phyloP scores from a whole-genome alignment of 37 sponge, comb jelly and placozoan species.

The Ianthella basta region DNA sequence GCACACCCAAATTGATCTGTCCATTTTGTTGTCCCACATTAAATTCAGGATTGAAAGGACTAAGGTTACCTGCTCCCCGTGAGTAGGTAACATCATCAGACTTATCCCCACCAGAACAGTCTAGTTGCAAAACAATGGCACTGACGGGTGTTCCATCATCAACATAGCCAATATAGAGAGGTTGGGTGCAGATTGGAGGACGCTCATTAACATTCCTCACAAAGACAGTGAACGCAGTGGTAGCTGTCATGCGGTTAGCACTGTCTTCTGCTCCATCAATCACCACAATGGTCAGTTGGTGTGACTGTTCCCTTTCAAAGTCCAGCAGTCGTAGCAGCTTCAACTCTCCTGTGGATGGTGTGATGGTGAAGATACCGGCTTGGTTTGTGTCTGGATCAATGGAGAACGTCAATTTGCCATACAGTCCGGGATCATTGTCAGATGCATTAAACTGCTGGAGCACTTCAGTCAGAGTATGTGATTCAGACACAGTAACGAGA shows the following conservation, averaged over 20 bases:
- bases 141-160: neutral
- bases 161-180: slow-evolving; percentile 53
- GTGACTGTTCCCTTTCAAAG: slow-evolving; percentile 12
- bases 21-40: neutral
- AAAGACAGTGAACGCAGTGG: slow-evolving; percentile 45
- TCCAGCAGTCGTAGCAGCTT: slow-evolving; percentile 4
- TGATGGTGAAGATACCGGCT: slow-evolving; percentile 24
- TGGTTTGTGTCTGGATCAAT: slow-evolving; percentile 14
- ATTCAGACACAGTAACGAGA: neutral
- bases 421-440: slow-evolving; percentile 67
- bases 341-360: slow-evolving; percentile 9
- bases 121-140: slow-evolving; percentile 42
- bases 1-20: neutral
- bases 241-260: slow-evolving; percentile 31
- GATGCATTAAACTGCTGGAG: slow-evolving; percentile 33
- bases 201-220: slow-evolving; percentile 64
- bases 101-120: slow-evolving; percentile 58
- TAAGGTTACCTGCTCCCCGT: neutral
- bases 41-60: neutral
- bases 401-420: slow-evolving; percentile 59
- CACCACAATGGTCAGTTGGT: slow-evolving; percentile 50
- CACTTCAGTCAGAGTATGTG: neutral
- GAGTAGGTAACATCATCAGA: slow-evolving; percentile 30
- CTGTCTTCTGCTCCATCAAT: slow-evolving; percentile 67
- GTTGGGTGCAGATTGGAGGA: slow-evolving; percentile 50